Conservation (phyloP, 2,797 vertebrate species). For the Antennarius maculatus region DNA sequence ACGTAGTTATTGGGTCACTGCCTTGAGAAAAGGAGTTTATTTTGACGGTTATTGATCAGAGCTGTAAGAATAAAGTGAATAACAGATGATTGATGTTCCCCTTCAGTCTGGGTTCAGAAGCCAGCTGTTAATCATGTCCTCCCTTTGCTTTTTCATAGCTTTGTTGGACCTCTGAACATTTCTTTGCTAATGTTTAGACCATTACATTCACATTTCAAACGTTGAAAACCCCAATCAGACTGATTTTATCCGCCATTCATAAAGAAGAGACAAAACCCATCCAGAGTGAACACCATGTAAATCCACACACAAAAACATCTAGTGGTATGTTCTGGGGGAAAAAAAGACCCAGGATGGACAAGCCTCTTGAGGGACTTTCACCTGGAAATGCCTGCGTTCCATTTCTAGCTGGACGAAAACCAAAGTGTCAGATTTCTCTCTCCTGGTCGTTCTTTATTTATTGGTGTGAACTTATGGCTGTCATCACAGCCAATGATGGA, state of each 20-base stretch:
- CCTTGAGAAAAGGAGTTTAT: constrained; percentile 25
- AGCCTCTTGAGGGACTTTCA: constrained; percentile 5
- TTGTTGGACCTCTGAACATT: neutral
- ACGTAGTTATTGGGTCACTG: constrained; percentile 6
- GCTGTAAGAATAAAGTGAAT: too few relatives aligned
- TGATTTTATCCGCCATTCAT: too few relatives aligned
- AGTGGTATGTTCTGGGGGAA: too few relatives aligned
- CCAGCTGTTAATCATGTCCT: neutral
- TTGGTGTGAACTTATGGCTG: neutral
- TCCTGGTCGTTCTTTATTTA: constrained; percentile 12
- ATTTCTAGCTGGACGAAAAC: constrained; percentile 17
- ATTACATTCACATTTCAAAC: too few relatives aligned
- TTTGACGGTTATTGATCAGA: constrained; percentile 40
- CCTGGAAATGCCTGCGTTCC: neutral
- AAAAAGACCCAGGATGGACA: neutral
- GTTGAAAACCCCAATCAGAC: too few relatives aligned
- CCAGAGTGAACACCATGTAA: too few relatives aligned
- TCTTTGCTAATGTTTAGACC: too few relatives aligned
- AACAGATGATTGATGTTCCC: neutral
- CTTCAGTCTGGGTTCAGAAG: neutral
- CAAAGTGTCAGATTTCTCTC: constrained; percentile 1
- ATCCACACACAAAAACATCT: too few relatives aligned
- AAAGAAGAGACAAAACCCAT: too few relatives aligned
- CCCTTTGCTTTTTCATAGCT: too few relatives aligned
- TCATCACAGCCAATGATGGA: constrained; percentile 26